A percentile compares a stretch with the other conserved stretches of the same genome.
phyloP scores from a whole-genome alignment of 2,797 vertebrate genomes.

The Sebastes matsubarae region DNA sequence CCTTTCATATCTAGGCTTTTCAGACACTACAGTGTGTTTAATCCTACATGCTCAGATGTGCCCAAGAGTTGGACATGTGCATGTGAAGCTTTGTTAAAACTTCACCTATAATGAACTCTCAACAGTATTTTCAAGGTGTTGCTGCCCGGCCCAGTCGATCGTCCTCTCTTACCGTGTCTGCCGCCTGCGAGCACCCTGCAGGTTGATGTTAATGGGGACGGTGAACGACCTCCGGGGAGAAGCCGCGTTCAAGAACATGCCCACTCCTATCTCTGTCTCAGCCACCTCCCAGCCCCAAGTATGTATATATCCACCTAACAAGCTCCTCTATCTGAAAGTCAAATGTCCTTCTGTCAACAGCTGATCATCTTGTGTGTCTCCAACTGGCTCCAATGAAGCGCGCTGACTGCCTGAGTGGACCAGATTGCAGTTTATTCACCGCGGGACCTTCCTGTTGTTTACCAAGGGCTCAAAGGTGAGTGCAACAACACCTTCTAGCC shows the following conservation, averaged over 20 bases:
- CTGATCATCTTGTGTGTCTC: constrained; percentile 31
- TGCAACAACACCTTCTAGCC: constrained; percentile 54
- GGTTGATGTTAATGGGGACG: constrained; percentile 87
- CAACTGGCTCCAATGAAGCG: constrained; percentile 17
- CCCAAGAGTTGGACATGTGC: neutral
- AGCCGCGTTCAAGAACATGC: constrained; percentile 74
- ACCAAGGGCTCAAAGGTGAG: constrained; percentile 74
- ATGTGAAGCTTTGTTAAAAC: constrained; percentile 15
- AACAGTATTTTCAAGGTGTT: constrained; percentile 10
- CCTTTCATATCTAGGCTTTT: neutral
- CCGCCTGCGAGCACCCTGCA: constrained; percentile 80
- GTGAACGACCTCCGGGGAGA: constrained; percentile 82
- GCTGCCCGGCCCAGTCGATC: constrained; percentile 20
- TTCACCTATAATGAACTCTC: constrained; percentile 27
- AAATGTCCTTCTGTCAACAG: constrained; percentile 33
- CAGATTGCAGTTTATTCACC: constrained; percentile 35
- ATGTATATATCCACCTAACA: constrained; percentile 26
- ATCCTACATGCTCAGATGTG: neutral
- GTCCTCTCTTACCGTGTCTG: constrained; percentile 81
- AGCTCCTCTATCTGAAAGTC: constrained; percentile 41
- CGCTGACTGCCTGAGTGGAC: constrained; percentile 12
- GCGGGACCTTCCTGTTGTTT: constrained; percentile 65
- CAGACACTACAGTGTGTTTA: neutral
- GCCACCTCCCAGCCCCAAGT: constrained; percentile 2
- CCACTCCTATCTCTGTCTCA: constrained; percentile 25